A percentile compares a stretch with the other conserved stretches of the same genome.
Evolutionary conservation across 2,113 vertebrate species (phyloP).

Genomic region (Heliornis fulica): DNA sequence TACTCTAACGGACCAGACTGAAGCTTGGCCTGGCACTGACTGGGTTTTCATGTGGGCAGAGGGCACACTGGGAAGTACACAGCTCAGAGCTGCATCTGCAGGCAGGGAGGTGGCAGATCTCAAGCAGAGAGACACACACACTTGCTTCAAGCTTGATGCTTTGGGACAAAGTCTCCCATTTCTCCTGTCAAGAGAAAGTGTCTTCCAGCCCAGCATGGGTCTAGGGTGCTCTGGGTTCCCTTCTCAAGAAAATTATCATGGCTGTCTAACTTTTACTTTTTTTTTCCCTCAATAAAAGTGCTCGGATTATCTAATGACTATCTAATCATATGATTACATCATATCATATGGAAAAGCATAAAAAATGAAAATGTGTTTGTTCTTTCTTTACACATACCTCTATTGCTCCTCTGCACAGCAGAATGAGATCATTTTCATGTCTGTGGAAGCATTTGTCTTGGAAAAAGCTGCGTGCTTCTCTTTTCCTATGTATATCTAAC

Average conservation of each 20-base stretch:
- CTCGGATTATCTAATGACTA: background rate
- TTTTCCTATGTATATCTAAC: background rate
- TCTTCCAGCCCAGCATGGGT: background rate
- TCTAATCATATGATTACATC: background rate
- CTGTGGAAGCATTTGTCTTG: background rate
- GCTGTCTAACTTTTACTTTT: background rate
- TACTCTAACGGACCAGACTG: background rate
- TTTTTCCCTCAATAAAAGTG: background rate
- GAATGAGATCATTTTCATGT: background rate
- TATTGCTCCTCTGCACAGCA: background rate
- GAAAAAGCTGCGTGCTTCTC: background rate
- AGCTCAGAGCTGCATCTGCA: background rate
- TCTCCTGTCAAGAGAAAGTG: background rate
- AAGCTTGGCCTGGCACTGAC: background rate
- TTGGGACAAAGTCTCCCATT: background rate
- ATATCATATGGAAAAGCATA: background rate
- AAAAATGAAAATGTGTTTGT: background rate
- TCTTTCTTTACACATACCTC: background rate
- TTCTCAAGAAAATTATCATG: background rate
- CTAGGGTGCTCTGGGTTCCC: background rate
- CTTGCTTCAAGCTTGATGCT: background rate
- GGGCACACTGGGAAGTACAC: rapidly evolving
- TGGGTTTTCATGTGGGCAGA: background rate
- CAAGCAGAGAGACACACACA: background rate
- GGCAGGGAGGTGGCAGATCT: background rate